Conservation (phyloP, 2,797 vertebrate species). For the Diplodus sargus region DNA sequence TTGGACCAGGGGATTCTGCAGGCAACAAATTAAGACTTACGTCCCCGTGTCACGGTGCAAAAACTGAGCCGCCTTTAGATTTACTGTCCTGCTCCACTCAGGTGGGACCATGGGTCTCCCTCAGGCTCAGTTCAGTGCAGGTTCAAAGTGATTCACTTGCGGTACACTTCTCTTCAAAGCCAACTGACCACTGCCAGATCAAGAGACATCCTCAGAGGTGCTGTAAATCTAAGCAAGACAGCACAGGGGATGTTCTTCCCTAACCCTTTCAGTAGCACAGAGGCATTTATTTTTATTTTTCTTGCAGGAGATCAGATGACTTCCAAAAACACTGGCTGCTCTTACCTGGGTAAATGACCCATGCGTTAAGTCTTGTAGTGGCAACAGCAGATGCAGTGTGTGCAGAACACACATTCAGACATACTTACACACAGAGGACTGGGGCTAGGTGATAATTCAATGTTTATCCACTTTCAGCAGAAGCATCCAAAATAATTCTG, state of each 20-base stretch:
- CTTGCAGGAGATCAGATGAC: constrained; percentile 69
- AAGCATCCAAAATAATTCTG: background rate
- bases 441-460: background rate
- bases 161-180: constrained; percentile 82
- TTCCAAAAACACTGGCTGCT: constrained; percentile 61
- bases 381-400: constrained; percentile 50
- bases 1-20: constrained; percentile 52
- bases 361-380: constrained; percentile 36
- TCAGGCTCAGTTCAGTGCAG: constrained; percentile 72
- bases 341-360: constrained; percentile 58
- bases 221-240: constrained; percentile 83
- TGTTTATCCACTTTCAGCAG: constrained; percentile 10
- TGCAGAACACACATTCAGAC: constrained; percentile 31
- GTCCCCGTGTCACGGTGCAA: constrained; percentile 68
- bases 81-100: constrained; percentile 81
- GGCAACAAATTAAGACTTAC: constrained; percentile 78
- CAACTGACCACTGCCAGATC: constrained; percentile 84
- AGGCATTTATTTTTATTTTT: constrained; percentile 68
- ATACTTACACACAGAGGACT: background rate
- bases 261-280: constrained; percentile 62
- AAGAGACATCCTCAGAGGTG: constrained; percentile 77
- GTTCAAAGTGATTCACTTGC: constrained; percentile 85
- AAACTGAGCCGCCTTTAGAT: constrained; percentile 77
- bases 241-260: constrained; percentile 79
- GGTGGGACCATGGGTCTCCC: constrained; percentile 74